Conservation (phyloP, 2,797 vertebrate genomes). For the Girardinus metallicus region DNA sequence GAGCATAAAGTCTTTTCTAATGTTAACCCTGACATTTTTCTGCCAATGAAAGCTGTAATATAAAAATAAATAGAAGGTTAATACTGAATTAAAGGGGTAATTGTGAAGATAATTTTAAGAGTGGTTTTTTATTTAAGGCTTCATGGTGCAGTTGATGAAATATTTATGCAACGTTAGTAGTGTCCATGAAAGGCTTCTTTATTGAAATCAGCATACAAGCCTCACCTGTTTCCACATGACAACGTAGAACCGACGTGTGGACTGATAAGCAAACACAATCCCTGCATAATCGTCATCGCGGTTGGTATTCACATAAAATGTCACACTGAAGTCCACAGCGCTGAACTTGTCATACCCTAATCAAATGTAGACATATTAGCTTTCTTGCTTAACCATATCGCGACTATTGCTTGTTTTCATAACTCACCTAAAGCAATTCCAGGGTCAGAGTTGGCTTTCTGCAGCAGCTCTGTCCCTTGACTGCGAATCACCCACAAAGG, state of each 20-base stretch:
- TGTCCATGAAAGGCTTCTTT: neutral
- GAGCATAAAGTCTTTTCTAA: neutral
- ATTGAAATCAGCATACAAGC: neutral
- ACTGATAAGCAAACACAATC: conserved; percentile 96
- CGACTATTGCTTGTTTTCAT: neutral
- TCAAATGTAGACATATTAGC: conserved; percentile 5
- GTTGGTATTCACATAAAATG: conserved; percentile 96
- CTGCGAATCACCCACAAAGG: conserved; percentile 96
- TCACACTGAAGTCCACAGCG: conserved; percentile 95
- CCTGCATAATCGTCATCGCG: conserved; percentile 96
- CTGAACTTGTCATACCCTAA: conserved; percentile 92
- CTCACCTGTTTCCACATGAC: conserved; percentile 98
- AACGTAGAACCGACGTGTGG: conserved; percentile 94
- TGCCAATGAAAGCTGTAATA: neutral
- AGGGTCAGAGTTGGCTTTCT: conserved; percentile 95
- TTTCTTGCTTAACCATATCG: neutral
- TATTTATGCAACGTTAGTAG: neutral
- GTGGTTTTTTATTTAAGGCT: neutral
- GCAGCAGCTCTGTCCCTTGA: conserved; percentile 94
- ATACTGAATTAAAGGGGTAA: neutral
- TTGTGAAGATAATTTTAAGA: neutral
- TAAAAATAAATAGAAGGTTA: neutral
- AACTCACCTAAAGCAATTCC: conserved; percentile 94
- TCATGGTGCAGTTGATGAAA: neutral
- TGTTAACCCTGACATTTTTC: conserved; percentile 2